Evolutionary conservation across 2,797 vertebrate species (phyloP).

Genomic region (Glossophaga mutica): DNA sequence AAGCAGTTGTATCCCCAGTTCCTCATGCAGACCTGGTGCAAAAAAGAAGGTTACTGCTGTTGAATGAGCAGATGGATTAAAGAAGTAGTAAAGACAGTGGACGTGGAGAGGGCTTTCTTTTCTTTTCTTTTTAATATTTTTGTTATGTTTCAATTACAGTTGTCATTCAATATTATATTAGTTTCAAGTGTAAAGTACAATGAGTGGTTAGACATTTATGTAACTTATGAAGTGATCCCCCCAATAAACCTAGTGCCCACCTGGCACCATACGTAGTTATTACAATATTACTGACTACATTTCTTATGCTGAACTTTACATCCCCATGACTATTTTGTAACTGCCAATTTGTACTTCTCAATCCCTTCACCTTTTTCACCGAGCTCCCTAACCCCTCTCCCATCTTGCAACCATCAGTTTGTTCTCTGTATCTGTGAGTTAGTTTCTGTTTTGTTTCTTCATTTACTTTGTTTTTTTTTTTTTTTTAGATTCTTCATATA

Average conservation of each 20-base stretch:
- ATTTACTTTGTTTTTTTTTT: background rate
- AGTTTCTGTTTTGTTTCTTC: background rate
- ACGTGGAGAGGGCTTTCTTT: background rate
- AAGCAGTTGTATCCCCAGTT: background rate
- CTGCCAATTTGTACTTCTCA: background rate
- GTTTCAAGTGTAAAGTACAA: background rate
- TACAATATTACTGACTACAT: background rate
- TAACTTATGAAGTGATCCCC: background rate
- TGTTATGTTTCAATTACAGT: background rate
- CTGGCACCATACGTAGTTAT: background rate
- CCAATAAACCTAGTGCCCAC: background rate
- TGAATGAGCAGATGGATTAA: background rate
- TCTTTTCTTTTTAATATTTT: background rate
- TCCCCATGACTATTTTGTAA: background rate
- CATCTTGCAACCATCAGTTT: background rate
- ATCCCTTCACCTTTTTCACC: background rate
- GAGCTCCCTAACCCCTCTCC: background rate
- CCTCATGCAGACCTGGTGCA: rapidly evolving
- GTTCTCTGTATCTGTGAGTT: background rate
- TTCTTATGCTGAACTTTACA: background rate
- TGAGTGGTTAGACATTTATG: background rate
- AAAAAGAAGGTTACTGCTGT: too few relatives aligned
- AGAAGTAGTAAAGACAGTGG: background rate
- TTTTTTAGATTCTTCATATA: background rate
- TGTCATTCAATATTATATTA: background rate